A percentile compares a stretch with the other conserved stretches of the same genome.
Conservation (phyloP, 2,113 vertebrate genomes). For the Ageneiosus marmoratus region DNA sequence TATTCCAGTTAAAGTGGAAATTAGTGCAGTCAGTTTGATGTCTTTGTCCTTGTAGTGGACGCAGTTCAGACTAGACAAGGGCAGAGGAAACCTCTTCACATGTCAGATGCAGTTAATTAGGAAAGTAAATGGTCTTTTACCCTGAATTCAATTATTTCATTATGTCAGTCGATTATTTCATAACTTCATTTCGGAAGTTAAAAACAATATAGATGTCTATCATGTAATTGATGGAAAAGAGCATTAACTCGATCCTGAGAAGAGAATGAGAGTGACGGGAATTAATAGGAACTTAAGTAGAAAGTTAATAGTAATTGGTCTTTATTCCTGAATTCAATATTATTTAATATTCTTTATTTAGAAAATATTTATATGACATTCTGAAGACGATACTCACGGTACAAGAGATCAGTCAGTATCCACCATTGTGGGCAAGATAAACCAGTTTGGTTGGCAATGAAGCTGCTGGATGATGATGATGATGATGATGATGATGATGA, state of each 20-base stretch:
- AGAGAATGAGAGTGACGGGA: background rate
- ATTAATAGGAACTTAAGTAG: background rate
- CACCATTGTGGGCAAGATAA: background rate
- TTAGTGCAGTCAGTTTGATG: conserved; percentile 6
- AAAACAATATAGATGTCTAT: background rate
- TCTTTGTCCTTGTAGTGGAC: conserved; percentile 3
- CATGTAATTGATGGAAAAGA: background rate
- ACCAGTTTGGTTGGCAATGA: background rate
- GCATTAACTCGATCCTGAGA: background rate
- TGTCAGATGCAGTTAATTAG: background rate
- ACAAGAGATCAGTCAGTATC: background rate
- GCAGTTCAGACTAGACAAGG: background rate
- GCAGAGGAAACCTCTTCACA: background rate
- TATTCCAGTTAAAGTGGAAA: conserved; percentile 31
- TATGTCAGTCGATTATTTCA: background rate
- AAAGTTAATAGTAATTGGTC: background rate
- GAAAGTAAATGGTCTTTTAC: background rate
- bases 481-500: background rate
- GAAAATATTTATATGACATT: background rate
- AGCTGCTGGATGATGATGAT: background rate
- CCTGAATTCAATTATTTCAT: background rate
- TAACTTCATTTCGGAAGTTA: background rate
- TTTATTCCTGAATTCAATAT: background rate
- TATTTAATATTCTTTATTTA: background rate
- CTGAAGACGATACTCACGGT: background rate